Percentiles rank a stretch among this genome's conserved stretches.
Evolutionary conservation across 2,888 invertebrate genomes (phyloP).

Genomic region (Ophion obscuratus): DNA sequence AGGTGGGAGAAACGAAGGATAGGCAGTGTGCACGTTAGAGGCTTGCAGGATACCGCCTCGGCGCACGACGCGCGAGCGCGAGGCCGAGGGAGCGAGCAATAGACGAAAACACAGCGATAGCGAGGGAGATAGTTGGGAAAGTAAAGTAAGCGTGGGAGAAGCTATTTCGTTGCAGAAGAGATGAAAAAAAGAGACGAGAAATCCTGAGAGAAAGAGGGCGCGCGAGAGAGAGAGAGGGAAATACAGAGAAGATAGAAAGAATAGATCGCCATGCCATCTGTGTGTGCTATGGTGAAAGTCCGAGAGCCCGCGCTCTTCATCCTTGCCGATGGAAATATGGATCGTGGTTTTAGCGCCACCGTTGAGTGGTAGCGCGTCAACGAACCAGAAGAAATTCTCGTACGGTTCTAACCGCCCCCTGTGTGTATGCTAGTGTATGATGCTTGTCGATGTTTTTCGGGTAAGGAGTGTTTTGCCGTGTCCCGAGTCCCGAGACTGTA

Average conservation of each 20-base stretch:
- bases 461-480: conserved; percentile 30
- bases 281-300: conserved; percentile 55
- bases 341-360: conserved; percentile 64
- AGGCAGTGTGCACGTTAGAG: conserved; percentile 12
- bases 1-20: conserved; percentile 74
- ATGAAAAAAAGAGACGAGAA: conserved; percentile 55
- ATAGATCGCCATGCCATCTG: conserved; percentile 33
- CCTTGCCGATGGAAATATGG: conserved; percentile 71
- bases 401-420: neutral
- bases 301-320: conserved; percentile 42
- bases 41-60: no score
- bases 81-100: neutral
- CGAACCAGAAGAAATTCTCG: conserved; percentile 22
- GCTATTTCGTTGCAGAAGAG: conserved; percentile 49
- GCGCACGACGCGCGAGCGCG: no score
- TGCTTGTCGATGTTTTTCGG: conserved; percentile 41
- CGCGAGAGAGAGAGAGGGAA: conserved; percentile 29
- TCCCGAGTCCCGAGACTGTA: neutral
- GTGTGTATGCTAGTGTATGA: neutral
- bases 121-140: conserved; percentile 44
- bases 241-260: neutral
- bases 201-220: conserved; percentile 35
- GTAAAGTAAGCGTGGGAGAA: conserved; percentile 56
- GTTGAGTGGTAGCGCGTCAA: conserved; percentile 58
- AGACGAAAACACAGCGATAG: conserved; percentile 74